Conservation (phyloP, 2,888 invertebrate genomes). For the Acleris sparsana region DNA sequence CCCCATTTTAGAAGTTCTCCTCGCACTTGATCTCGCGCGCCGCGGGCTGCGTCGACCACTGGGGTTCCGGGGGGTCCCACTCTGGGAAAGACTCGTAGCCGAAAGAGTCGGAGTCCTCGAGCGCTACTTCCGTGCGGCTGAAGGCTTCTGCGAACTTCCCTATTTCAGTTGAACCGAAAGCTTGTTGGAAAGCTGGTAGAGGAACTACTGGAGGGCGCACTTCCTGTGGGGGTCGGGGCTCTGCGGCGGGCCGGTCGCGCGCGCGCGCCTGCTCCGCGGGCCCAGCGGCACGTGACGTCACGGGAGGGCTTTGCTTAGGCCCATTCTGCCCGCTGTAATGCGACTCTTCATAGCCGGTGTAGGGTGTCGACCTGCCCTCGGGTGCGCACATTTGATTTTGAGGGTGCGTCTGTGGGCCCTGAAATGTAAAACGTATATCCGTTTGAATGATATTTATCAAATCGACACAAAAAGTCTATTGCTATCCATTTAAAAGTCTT, state of each 20-base stretch:
- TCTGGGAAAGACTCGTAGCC: slow-evolving; percentile 72
- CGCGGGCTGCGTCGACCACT: slow-evolving; percentile 70
- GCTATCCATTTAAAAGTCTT: too few species aligned
- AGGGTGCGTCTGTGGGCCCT: slow-evolving; percentile 59
- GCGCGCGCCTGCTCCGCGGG: slow-evolving; percentile 36
- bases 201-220: slow-evolving; percentile 82
- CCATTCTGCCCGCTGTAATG: slow-evolving; percentile 57
- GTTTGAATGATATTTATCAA: too few species aligned
- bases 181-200: slow-evolving; percentile 92
- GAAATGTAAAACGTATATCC: slow-evolving; percentile 47
- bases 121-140: slow-evolving; percentile 82
- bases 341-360: slow-evolving; percentile 65
- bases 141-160: slow-evolving; percentile 92
- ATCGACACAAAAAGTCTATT: too few species aligned
- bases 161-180: slow-evolving; percentile 93
- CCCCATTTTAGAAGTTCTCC: slow-evolving; percentile 68
- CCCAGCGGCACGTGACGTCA: slow-evolving; percentile 52
- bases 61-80: slow-evolving; percentile 71
- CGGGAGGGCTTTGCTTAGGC: slow-evolving; percentile 50
- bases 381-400: slow-evolving; percentile 63
- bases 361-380: slow-evolving; percentile 70
- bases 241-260: slow-evolving; percentile 45
- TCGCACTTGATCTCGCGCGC: slow-evolving; percentile 77
- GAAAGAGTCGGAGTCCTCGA: slow-evolving; percentile 70
- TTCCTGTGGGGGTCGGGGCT: slow-evolving; percentile 63